A percentile compares a stretch with the other conserved stretches of the same genome.
These are phyloP conservation scores for Ooceraea biroi DNA, from an alignment of 1,140 invertebrate species.

Conservation along the genomic window DNA sequence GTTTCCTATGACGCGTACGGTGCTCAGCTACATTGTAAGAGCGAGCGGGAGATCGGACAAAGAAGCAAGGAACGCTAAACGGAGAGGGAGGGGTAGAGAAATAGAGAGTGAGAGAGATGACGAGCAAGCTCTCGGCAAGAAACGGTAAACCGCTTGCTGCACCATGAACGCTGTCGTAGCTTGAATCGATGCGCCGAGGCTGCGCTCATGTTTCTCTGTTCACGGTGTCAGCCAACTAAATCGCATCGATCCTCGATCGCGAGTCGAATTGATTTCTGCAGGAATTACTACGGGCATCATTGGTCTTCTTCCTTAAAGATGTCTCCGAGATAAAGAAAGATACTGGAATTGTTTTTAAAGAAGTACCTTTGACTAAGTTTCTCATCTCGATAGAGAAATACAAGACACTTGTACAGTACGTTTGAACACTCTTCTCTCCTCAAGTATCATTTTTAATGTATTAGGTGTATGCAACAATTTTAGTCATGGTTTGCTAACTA, in stretches of 20 bases:
- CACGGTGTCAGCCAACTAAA: conserved; percentile 50
- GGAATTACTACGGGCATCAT: neutral
- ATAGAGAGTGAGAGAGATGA: neutral
- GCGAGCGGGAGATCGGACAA: conserved; percentile 42
- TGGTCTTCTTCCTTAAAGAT: neutral
- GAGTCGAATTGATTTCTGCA: conserved; percentile 46
- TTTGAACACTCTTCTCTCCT: no score
- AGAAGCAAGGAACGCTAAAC: conserved; percentile 12
- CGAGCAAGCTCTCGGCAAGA: conserved; percentile 64
- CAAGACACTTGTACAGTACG: no score
- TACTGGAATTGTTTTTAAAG: neutral
- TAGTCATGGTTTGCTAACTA: no score
- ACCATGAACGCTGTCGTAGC: conserved; percentile 53
- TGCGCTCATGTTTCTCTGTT: neutral
- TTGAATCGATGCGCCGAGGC: conserved; percentile 7
- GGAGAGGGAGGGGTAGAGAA: neutral
- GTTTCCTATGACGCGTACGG: conserved; percentile 49
- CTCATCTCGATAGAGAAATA: no score
- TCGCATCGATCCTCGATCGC: conserved; percentile 54
- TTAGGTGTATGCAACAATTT: no score
- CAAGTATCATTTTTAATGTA: no score
- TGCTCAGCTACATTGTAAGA: conserved; percentile 42
- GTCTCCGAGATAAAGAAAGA: neutral
- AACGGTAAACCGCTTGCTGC: conserved; percentile 69
- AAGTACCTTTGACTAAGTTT: neutral